Conservation (phyloP, 2,888 invertebrate species). For the Sipunculus nudus region DNA sequence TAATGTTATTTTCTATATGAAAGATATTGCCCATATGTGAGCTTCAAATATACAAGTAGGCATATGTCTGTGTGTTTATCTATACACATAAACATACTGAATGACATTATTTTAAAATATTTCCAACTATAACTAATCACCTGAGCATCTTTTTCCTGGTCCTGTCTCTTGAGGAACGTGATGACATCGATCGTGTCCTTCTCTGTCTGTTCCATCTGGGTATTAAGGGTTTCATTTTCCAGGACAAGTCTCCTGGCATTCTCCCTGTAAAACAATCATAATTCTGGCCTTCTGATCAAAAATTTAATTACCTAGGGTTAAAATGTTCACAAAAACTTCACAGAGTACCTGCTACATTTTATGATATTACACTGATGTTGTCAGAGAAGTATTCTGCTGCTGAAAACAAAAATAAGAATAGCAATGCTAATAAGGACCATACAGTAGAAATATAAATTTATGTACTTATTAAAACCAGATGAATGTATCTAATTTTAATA, state of each 20-base stretch:
- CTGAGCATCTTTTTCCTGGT: constrained; percentile 62
- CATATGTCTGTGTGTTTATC: too few species aligned
- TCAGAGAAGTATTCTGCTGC: too few species aligned
- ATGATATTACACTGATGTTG: too few species aligned
- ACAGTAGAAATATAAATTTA: not conserved
- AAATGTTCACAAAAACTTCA: not conserved
- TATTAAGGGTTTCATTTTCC: constrained; percentile 63
- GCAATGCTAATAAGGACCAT: too few species aligned
- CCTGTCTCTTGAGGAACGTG: constrained; percentile 63
- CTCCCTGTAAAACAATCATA: constrained; percentile 49
- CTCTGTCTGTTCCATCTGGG: constrained; percentile 62
- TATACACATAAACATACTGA: too few species aligned
- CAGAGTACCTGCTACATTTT: not conserved
- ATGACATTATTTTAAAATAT: too few species aligned
- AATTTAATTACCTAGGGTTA: not conserved
- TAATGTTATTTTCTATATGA: too few species aligned
- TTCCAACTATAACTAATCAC: constrained; percentile 33
- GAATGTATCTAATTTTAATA: too few species aligned
- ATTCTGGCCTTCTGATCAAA: not conserved
- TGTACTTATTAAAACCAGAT: too few species aligned
- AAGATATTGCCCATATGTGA: too few species aligned
- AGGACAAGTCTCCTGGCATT: constrained; percentile 59
- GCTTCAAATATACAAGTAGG: too few species aligned
- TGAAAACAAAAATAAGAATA: too few species aligned
- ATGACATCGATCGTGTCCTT: constrained; percentile 66